phyloP scores from a whole-genome alignment of 2,113 vertebrate species.

The Daphoenositta chrysoptera region DNA sequence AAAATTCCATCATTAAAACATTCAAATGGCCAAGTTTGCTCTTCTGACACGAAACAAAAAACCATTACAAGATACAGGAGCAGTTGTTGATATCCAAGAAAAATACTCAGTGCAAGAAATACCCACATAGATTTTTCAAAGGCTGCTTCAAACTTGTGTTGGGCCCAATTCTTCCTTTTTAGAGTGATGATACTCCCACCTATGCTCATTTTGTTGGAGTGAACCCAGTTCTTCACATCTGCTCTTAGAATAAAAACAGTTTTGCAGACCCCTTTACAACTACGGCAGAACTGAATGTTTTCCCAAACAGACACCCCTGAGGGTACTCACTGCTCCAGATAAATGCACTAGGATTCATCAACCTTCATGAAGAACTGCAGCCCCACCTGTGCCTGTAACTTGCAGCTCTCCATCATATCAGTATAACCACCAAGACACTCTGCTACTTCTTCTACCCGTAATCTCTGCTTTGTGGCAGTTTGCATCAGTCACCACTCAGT shows the following conservation, averaged over 20 bases:
- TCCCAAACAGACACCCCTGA: not conserved
- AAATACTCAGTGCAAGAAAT: not conserved
- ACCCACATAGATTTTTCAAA: not conserved
- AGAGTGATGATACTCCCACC: not conserved
- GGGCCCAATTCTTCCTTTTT: not conserved
- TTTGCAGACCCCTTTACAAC: not conserved
- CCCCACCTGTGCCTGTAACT: not conserved
- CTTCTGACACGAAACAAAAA: not conserved
- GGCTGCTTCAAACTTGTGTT: not conserved
- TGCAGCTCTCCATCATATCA: not conserved
- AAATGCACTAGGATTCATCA: not conserved
- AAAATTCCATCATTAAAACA: not conserved
- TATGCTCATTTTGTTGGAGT: not conserved
- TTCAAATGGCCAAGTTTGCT: not conserved
- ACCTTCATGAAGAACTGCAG: not conserved
- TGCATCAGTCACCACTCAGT: not conserved
- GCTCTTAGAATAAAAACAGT: not conserved
- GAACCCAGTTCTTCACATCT: not conserved
- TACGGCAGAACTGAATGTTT: not conserved
- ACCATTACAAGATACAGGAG: rapidly evolving
- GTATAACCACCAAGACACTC: not conserved
- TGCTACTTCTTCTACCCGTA: not conserved
- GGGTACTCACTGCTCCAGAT: not conserved
- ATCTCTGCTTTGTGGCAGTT: not conserved
- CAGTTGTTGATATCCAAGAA: not conserved